A percentile compares a stretch with the other conserved stretches of the same genome.
Conservation (phyloP, 1,140 invertebrate genomes). For the Phymastichus coffea region DNA sequence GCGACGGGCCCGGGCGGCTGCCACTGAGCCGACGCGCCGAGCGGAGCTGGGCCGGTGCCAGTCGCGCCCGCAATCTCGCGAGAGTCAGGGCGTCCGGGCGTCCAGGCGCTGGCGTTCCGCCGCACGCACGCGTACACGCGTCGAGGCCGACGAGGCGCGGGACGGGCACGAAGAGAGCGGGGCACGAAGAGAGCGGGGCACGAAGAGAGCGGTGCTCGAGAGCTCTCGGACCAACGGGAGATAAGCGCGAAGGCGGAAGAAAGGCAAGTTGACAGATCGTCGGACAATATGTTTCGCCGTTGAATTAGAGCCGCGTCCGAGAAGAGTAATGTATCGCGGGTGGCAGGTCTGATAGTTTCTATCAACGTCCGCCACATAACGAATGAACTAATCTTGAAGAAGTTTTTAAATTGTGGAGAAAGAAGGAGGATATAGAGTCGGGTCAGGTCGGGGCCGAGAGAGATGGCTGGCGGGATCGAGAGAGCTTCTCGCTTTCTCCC, state of each 20-base stretch:
- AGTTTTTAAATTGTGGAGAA: conserved; percentile 27
- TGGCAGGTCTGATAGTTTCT: conserved; percentile 27
- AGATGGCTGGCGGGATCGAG: neutral
- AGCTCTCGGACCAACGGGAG: neutral
- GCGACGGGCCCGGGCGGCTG: conserved; percentile 27
- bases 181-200: no score
- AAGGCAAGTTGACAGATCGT: conserved; percentile 9
- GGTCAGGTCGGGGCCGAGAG: neutral
- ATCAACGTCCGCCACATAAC: conserved; percentile 29
- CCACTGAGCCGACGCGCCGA: conserved; percentile 24
- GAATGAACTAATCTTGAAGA: conserved; percentile 31
- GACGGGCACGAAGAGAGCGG: no score
- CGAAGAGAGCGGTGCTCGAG: neutral
- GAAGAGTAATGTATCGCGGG: conserved; percentile 26
- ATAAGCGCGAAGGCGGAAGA: neutral
- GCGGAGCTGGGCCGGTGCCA: no score
- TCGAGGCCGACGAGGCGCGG: no score
- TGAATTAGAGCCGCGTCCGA: conserved; percentile 26
- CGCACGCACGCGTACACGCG: no score
- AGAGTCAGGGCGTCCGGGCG: neutral
- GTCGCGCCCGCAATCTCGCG: no score
- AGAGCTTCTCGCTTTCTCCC: no score
- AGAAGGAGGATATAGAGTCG: neutral
- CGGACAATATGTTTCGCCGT: conserved; percentile 19
- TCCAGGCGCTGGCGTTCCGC: no score